phyloP scores from a whole-genome alignment of 1,140 invertebrate species.

The Ips typographus region DNA sequence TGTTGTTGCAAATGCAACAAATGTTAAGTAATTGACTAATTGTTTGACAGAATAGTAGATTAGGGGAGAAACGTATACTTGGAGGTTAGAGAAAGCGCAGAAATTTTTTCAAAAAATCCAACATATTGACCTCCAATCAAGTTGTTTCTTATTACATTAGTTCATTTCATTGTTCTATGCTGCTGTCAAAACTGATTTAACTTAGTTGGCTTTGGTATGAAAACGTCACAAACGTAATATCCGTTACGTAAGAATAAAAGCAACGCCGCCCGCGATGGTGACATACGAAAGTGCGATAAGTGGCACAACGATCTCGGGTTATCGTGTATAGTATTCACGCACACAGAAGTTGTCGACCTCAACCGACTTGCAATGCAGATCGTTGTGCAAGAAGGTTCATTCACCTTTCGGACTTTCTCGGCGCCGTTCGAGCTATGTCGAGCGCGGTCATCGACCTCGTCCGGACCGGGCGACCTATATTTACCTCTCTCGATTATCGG shows the following conservation, averaged over 20 bases:
- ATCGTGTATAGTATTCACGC: constrained; percentile 20
- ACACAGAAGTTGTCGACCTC: constrained; percentile 49
- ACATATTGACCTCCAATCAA: no score
- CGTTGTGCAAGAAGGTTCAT: constrained; percentile 48
- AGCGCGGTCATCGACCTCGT: constrained; percentile 47
- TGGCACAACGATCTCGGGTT: constrained; percentile 40
- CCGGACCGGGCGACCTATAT: constrained; percentile 42
- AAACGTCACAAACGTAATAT: background rate
- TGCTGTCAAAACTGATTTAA: no score
- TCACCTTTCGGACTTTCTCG: constrained; percentile 49
- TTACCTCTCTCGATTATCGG: constrained; percentile 16
- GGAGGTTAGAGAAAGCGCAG: no score
- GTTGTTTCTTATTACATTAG: no score
- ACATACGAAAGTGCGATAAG: constrained; percentile 40
- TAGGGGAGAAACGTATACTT: no score
- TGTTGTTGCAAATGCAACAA: constrained; percentile 1
- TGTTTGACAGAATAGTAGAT: background rate
- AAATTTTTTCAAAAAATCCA: no score
- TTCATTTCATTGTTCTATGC: no score
- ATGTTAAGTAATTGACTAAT: constrained; percentile 6
- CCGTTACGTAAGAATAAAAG: no score
- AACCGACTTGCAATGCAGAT: constrained; percentile 47
- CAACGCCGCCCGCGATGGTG: background rate
- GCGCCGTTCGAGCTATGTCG: constrained; percentile 39
- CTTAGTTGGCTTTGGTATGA: background rate